phyloP scores from a whole-genome alignment of 2,113 vertebrate genomes.

The Microtus richardsoni region DNA sequence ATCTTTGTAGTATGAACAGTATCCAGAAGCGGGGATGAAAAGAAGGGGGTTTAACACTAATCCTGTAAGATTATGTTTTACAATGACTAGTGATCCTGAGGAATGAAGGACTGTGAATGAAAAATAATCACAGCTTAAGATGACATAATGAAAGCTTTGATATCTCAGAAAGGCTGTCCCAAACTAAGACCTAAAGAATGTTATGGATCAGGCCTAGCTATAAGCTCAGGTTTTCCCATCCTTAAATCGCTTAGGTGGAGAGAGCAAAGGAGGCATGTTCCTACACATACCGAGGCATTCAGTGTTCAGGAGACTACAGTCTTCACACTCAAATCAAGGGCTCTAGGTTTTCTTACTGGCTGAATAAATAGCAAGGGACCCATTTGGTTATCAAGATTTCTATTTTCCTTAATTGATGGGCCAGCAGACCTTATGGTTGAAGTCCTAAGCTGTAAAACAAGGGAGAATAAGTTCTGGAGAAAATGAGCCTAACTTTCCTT shows the following conservation, averaged over 20 bases:
- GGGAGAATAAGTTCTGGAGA: background rate
- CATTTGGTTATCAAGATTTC: background rate
- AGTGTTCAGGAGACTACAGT: background rate
- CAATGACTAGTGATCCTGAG: constrained; percentile 59
- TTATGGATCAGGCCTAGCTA: constrained; percentile 47
- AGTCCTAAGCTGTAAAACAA: background rate
- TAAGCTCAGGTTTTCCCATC: constrained; percentile 23
- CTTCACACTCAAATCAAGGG: background rate
- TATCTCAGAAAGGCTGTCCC: constrained; percentile 56
- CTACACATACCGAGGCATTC: background rate
- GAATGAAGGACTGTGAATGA: constrained; percentile 67
- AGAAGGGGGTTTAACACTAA: constrained; percentile 60
- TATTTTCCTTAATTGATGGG: background rate
- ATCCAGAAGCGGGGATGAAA: constrained; percentile 58
- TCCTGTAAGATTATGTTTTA: constrained; percentile 73
- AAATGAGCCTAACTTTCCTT: background rate
- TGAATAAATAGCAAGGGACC: background rate
- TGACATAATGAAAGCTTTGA: constrained; percentile 70
- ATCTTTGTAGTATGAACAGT: constrained; percentile 44
- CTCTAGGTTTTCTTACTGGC: background rate
- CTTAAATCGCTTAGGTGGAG: background rate
- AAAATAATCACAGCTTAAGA: constrained; percentile 72
- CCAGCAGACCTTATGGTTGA: background rate
- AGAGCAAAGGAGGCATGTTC: background rate
- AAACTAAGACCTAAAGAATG: constrained; percentile 61